Evolutionary conservation across 2,888 invertebrate species (phyloP).

Genomic region (Ichneumoninae sp.): DNA sequence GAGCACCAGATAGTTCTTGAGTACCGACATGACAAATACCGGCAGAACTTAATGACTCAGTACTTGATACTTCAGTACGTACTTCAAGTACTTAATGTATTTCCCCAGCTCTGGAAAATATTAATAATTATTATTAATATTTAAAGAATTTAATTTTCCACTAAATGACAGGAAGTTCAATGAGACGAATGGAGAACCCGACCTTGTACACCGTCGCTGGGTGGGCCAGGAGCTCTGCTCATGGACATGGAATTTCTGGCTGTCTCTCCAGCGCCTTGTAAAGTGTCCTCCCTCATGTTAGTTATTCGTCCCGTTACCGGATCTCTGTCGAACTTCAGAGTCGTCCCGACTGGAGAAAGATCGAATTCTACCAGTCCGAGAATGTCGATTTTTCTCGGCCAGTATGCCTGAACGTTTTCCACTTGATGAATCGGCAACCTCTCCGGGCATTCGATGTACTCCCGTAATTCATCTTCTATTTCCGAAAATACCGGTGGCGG

Average conservation of each 20-base stretch:
- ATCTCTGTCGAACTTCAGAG: conserved; percentile 88
- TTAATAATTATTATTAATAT: no score
- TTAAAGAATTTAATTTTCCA: no score
- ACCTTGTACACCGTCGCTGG: conserved; percentile 90
- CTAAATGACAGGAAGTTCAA: not conserved
- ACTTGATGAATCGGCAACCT: conserved; percentile 90
- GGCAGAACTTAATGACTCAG: no score
- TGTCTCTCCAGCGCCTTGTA: conserved; percentile 87
- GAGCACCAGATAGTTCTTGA: no score
- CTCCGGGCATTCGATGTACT: conserved; percentile 89
- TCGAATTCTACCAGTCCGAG: conserved; percentile 86
- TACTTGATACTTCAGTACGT: no score
- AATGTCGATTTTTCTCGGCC: conserved; percentile 86
- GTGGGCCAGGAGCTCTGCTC: conserved; percentile 90
- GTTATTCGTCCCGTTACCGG: conserved; percentile 91
- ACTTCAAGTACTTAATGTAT: no score
- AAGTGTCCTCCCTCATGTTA: conserved; percentile 88
- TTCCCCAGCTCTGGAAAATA: no score
- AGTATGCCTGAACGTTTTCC: conserved; percentile 89
- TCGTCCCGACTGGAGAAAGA: conserved; percentile 85
- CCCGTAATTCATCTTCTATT: conserved; percentile 88
- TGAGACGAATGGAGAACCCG: not conserved
- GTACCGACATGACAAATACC: no score
- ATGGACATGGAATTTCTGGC: conserved; percentile 92
- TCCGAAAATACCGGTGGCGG: conserved; percentile 89